Conservation (phyloP, 2,797 vertebrate genomes). For the Vipera ursinii region DNA sequence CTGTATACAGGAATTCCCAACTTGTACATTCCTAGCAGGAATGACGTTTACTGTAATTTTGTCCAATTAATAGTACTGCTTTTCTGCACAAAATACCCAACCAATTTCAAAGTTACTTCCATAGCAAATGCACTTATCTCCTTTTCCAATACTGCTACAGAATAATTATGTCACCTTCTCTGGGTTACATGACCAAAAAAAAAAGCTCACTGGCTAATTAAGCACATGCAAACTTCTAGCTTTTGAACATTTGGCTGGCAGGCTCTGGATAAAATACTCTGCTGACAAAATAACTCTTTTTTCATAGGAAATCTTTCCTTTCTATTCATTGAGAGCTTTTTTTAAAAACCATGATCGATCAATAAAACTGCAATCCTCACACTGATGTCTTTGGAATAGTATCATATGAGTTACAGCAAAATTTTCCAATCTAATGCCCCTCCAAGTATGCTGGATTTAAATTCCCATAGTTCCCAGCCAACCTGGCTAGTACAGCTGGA, state of each 20-base stretch:
- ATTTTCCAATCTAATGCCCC: not conserved
- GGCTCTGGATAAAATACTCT: slow-evolving; percentile 27
- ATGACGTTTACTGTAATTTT: not conserved
- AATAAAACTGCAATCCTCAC: slow-evolving; percentile 30
- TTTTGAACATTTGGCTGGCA: slow-evolving; percentile 42
- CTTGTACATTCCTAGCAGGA: not conserved
- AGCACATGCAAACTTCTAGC: slow-evolving; percentile 7
- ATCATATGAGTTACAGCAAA: not conserved
- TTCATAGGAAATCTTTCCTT: slow-evolving; percentile 15
- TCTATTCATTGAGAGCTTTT: slow-evolving; percentile 40
- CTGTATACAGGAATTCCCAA: too few relatives aligned
- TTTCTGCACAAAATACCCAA: not conserved
- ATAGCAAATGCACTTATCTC: not conserved
- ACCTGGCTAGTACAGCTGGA: not conserved
- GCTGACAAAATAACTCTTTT: slow-evolving; percentile 44
- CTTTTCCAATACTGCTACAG: not conserved
- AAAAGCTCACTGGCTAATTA: slow-evolving; percentile 23
- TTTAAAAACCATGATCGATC: slow-evolving; percentile 42
- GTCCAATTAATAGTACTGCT: not conserved
- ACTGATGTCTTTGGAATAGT: not conserved
- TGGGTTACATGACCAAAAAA: slow-evolving; percentile 1
- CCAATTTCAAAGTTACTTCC: not conserved
- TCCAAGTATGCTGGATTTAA: not conserved
- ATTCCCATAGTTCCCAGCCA: not conserved
- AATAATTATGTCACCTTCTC: not conserved